A percentile compares a stretch with the other conserved stretches of the same genome.
These are phyloP conservation scores for Nomada lathburiana DNA, from an alignment of 2,888 invertebrate genomes.

Conservation along the genomic window DNA sequence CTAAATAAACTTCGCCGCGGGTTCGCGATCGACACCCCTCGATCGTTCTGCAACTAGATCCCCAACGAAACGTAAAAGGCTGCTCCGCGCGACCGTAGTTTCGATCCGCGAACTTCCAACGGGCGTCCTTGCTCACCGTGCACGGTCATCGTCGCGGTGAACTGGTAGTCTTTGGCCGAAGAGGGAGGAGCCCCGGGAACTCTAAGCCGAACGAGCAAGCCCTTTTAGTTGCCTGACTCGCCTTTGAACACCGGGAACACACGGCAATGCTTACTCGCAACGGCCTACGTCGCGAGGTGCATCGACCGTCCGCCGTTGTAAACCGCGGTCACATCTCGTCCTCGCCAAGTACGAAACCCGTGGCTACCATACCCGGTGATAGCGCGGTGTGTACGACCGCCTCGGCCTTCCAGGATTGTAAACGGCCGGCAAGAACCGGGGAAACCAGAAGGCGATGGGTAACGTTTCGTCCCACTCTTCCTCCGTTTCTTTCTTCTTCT, in stretches of 20 bases:
- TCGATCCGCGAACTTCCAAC: slow-evolving; percentile 13
- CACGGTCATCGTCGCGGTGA: slow-evolving; percentile 36
- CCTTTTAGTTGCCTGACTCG: slow-evolving; percentile 50
- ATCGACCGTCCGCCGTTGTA: slow-evolving; percentile 76
- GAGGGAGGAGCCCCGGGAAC: slow-evolving; percentile 35
- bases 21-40: background rate
- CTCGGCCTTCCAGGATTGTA: slow-evolving; percentile 76
- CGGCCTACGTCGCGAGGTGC: slow-evolving; percentile 66
- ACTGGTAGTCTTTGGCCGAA: slow-evolving; percentile 49
- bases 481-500: slow-evolving; percentile 5
- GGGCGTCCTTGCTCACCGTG: slow-evolving; percentile 53
- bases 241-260: slow-evolving; percentile 28
- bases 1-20: background rate
- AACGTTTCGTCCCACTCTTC: slow-evolving; percentile 48
- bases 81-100: slow-evolving; percentile 1
- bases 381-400: slow-evolving; percentile 56
- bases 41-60: background rate
- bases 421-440: slow-evolving; percentile 81
- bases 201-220: slow-evolving; percentile 36
- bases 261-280: slow-evolving; percentile 32
- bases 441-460: slow-evolving; percentile 77
- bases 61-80: background rate
- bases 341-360: slow-evolving; percentile 79
- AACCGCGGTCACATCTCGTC: slow-evolving; percentile 72
- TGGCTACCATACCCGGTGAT: slow-evolving; percentile 78